Percentiles rank a stretch among this genome's conserved stretches.
Evolutionary conservation across 1,140 invertebrate species (phyloP).

Genomic region (Papilio xuthus): DNA sequence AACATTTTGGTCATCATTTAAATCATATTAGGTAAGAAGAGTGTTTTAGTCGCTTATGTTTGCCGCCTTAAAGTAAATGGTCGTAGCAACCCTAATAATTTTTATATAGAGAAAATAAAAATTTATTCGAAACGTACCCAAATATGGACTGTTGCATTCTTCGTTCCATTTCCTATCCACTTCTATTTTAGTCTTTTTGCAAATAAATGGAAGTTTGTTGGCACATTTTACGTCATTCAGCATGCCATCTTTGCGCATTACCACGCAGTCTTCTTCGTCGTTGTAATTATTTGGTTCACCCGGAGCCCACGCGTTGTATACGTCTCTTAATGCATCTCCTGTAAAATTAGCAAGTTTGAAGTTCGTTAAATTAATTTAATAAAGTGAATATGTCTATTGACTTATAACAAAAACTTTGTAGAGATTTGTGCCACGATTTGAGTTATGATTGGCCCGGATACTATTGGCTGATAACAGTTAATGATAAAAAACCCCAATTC

Average conservation of each 20-base stretch:
- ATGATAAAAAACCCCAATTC: neutral
- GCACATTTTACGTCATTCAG: conserved; percentile 61
- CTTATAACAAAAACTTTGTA: neutral
- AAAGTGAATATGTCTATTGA: too few relatives aligned
- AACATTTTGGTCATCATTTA: too few relatives aligned
- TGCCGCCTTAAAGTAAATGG: too few relatives aligned
- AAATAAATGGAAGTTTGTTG: conserved; percentile 60
- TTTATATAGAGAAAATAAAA: too few relatives aligned
- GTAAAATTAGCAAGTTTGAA: neutral
- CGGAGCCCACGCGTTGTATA: conserved; percentile 60
- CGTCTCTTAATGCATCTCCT: conserved; percentile 59
- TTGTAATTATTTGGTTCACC: conserved; percentile 65
- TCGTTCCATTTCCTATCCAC: conserved; percentile 60
- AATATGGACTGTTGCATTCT: conserved; percentile 62
- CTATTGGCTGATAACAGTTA: neutral
- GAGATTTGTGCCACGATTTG: too few relatives aligned
- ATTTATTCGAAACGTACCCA: conserved; percentile 44
- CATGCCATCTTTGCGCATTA: conserved; percentile 49
- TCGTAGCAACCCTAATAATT: too few relatives aligned
- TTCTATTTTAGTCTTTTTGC: conserved; percentile 60
- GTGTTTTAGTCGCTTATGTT: too few relatives aligned
- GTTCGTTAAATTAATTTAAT: neutral
- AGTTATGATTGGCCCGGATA: too few relatives aligned
- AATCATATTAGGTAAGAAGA: too few relatives aligned
- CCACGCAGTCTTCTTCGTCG: conserved; percentile 62